Evolutionary conservation across 2,797 vertebrate genomes (phyloP), one percentile per base, ranked within the genome.

Genomic region (Epinephelus awoara): DNA sequence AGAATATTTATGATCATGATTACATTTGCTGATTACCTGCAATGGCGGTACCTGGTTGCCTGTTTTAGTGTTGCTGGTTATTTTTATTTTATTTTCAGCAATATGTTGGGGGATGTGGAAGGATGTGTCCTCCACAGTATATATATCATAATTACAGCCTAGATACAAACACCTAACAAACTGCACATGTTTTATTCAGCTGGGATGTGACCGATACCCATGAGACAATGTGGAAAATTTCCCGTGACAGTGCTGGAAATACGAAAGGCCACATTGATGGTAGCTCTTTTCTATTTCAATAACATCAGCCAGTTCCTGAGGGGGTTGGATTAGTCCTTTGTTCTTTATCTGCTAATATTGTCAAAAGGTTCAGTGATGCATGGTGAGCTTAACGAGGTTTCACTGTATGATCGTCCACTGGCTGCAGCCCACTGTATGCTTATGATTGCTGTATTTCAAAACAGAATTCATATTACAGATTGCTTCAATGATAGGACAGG

Each of bases 141-240:
- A 42, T 40, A 40, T 42, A 10, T 10, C 9, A 12, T 42, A 42
- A 42, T 42, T 10, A 42, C 40, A 9, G 40, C 9, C 40, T 12
- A 42, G 40, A 42, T 42, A 42, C 19, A 49, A 18, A 67, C 40
- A 72, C n/a, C 29, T 19, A 42, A 67, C 38, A 47, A 47, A 57
- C 14, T 13, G 52, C 52, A n/a, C n/a, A 65, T 75, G 51, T 67
- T 86, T 82, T 75, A 74, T 84, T 82, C 46, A 82, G 42, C 56
- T 79, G 54, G 21, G 40, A 83, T 70, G 46, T 59, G 63, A 70
- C 49, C 69, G 11, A 70, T 23, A 54, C 55, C 59, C 57, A 67
- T 3, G 59, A 80, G 75, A 83, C 18, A 29, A 57, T 65, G 46
- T 67, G 21, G 49, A 69, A 79, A 15, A 90, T 86, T 75, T 89